A percentile compares a stretch with the other conserved stretches of the same genome.
Conservation (phyloP, 1,140 invertebrate genomes). For the Plectus sambesii region DNA sequence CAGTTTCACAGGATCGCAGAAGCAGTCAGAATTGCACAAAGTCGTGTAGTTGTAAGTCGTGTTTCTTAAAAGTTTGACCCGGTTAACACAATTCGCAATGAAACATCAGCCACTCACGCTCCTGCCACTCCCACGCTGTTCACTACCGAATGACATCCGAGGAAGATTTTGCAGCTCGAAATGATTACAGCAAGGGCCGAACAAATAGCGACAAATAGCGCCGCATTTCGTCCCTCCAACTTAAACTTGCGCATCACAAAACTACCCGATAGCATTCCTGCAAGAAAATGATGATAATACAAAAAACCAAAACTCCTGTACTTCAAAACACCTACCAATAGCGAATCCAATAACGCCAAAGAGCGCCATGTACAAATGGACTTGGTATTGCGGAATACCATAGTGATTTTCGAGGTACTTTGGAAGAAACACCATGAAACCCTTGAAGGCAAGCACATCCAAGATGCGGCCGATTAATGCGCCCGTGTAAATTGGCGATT, state of each 20-base stretch:
- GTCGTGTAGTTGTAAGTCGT: constrained; percentile 40
- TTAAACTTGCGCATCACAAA: constrained; percentile 29
- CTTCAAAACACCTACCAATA: constrained; percentile 22
- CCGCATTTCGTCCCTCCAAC: constrained; percentile 36
- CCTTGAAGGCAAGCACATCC: no score
- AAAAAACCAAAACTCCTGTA: constrained; percentile 14
- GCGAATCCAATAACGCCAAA: constrained; percentile 45
- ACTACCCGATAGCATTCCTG: constrained; percentile 20
- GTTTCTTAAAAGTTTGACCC: constrained; percentile 17
- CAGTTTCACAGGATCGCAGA: constrained; percentile 34
- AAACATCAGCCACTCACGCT: constrained; percentile 7
- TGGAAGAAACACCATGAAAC: constrained; percentile 42
- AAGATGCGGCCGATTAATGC: no score
- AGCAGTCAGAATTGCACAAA: constrained; percentile 33
- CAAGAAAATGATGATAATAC: neutral
- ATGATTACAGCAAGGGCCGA: constrained; percentile 31
- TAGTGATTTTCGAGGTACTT: constrained; percentile 45
- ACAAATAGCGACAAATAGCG: constrained; percentile 33
- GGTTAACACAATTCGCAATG: neutral
- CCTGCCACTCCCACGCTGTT: constrained; percentile 23
- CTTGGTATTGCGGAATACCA: constrained; percentile 43
- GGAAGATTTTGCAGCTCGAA: constrained; percentile 31
- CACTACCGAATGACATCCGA: constrained; percentile 40
- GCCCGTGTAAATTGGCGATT: no score
- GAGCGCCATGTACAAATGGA: constrained; percentile 40